Conservation (phyloP, 1,140 invertebrate species). For the Sinonovacula constricta region DNA sequence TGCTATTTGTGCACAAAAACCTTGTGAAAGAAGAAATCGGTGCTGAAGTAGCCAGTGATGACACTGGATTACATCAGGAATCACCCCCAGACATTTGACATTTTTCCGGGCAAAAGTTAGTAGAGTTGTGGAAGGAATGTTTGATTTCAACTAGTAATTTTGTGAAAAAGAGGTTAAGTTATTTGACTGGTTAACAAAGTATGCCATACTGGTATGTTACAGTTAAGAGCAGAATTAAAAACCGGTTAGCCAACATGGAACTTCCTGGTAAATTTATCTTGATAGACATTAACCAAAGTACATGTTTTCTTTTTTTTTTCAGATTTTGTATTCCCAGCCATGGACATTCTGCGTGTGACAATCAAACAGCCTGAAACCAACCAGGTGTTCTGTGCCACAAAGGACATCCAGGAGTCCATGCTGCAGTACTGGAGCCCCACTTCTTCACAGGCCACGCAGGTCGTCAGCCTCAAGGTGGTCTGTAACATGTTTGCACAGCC, state of each 20-base stretch:
- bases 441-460: constrained; percentile 83
- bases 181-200: no score
- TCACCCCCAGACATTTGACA: no score
- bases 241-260: not conserved
- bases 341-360: constrained; percentile 90
- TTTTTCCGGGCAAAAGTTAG: no score
- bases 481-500: constrained; percentile 85
- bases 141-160: not conserved
- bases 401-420: constrained; percentile 66
- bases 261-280: not conserved
- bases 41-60: no score
- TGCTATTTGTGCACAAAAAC: no score
- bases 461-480: constrained; percentile 87
- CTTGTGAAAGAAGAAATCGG: no score
- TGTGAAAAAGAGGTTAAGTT: no score
- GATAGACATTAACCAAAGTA: not conserved
- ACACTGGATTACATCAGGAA: no score
- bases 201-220: no score
- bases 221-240: no score
- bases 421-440: constrained; percentile 70
- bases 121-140: no score
- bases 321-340: constrained; percentile 90
- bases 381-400: constrained; percentile 80
- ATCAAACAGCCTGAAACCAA: constrained; percentile 85
- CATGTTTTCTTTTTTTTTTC: constrained; percentile 69